phyloP scores from a whole-genome alignment of 2,888 invertebrate species.

The Megamerina dolium region DNA sequence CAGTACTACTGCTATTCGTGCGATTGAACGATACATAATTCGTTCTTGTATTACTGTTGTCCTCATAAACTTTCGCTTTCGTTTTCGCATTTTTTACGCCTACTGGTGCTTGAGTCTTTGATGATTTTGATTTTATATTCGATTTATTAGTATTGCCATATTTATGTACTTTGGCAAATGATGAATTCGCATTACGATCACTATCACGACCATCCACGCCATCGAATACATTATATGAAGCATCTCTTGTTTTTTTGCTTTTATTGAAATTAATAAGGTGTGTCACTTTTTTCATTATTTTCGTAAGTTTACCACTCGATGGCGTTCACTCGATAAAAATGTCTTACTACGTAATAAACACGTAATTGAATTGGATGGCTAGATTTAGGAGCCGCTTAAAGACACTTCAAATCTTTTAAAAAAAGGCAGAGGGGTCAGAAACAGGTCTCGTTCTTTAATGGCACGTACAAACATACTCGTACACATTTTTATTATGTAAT shows the following conservation, averaged over 20 bases:
- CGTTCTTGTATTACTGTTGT: too few relatives aligned
- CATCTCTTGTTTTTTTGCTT: conserved; percentile 25
- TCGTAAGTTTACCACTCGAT: background rate
- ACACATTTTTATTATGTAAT: too few relatives aligned
- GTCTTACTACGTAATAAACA: too few relatives aligned
- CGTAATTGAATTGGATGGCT: too few relatives aligned
- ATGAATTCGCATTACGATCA: conserved; percentile 6
- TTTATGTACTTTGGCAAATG: conserved; percentile 31
- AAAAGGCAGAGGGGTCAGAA: too few relatives aligned
- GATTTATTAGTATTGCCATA: conserved; percentile 24
- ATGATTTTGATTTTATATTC: background rate
- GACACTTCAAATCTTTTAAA: too few relatives aligned
- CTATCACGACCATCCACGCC: conserved; percentile 13
- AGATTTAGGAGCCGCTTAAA: too few relatives aligned
- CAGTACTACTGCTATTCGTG: conserved; percentile 24
- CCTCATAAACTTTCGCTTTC: conserved; percentile 20
- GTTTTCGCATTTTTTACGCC: conserved; percentile 4
- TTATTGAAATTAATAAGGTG: conserved; percentile 33
- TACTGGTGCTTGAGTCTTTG: background rate
- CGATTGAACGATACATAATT: conserved; percentile 41
- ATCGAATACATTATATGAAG: conserved; percentile 28
- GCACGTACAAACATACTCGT: too few relatives aligned
- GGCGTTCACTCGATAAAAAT: background rate
- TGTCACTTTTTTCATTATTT: conserved; percentile 36
- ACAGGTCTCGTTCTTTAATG: too few relatives aligned